Evolutionary conservation across 2,797 vertebrate species (phyloP).

Genomic region (Glossophaga mutica): DNA sequence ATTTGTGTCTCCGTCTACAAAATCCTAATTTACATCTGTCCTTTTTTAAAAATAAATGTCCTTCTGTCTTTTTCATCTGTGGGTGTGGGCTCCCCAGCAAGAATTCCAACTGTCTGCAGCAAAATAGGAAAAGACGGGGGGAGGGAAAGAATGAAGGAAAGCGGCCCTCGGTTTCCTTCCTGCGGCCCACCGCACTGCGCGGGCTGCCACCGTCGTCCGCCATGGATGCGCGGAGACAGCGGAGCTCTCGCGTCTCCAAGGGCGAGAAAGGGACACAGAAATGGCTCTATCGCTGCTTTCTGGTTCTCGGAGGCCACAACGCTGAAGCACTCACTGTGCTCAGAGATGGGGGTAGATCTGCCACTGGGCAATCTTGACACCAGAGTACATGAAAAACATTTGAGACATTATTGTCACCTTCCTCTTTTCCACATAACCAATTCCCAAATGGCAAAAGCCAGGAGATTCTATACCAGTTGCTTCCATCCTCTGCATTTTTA

Average conservation of each 20-base stretch:
- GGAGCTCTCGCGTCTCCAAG: neutral
- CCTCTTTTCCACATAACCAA: neutral
- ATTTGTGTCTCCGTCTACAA: conserved; percentile 34
- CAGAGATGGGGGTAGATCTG: neutral
- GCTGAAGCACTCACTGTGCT: neutral
- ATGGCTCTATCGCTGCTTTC: neutral
- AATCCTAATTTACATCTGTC: conserved; percentile 59
- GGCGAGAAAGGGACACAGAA: neutral
- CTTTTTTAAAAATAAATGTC: conserved; percentile 47
- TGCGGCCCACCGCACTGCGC: neutral
- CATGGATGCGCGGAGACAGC: neutral
- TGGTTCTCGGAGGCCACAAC: neutral
- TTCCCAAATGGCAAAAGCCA: neutral
- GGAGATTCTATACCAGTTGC: neutral
- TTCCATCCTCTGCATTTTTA: neutral
- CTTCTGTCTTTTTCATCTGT: conserved; percentile 63
- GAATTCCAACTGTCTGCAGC: conserved; percentile 29
- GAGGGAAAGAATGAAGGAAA: neutral
- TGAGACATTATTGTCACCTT: neutral
- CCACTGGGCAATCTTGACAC: neutral
- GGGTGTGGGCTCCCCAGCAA: conserved; percentile 42
- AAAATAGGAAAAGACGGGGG: neutral
- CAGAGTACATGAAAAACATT: neutral
- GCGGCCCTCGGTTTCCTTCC: neutral
- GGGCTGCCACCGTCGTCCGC: neutral